Percentiles rank a stretch among this genome's conserved stretches.
These are phyloP conservation scores for Lordiphosa clarofinis DNA, from an alignment of 1,140 invertebrate genomes.

Conservation along the genomic window DNA sequence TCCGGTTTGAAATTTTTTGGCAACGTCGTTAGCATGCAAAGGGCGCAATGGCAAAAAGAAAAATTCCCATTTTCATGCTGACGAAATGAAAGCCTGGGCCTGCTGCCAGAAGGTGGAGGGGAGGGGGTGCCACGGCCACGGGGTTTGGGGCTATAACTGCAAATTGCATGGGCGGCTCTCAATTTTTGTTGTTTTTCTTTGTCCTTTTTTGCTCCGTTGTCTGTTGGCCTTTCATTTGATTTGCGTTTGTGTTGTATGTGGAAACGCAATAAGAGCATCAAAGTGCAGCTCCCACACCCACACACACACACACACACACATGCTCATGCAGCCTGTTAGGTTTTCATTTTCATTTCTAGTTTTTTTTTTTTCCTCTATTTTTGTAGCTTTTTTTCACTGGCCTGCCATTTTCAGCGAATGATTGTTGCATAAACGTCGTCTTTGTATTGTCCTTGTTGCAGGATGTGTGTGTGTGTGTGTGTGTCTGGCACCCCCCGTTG, in stretches of 20 bases:
- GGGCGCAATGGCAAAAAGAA: conserved; percentile 18
- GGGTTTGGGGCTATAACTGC: conserved; percentile 57
- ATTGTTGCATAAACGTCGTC: conserved; percentile 76
- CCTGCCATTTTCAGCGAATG: conserved; percentile 68
- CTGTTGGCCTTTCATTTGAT: conserved; percentile 72
- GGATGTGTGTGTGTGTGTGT: conserved; percentile 15
- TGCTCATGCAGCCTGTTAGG: conserved; percentile 35
- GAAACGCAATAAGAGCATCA: conserved; percentile 74
- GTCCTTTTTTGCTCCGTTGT: conserved; percentile 23
- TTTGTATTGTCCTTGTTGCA: conserved; percentile 66
- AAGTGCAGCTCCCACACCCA: conserved; percentile 52
- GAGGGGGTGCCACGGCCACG: neutral
- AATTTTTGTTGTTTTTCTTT: conserved; percentile 40
- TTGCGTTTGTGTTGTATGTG: conserved; percentile 45
- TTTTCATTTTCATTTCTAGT: conserved; percentile 53
- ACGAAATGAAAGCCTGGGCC: conserved; percentile 68
- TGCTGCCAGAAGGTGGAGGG: conserved; percentile 29
- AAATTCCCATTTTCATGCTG: conserved; percentile 63
- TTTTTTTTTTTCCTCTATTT: conserved; percentile 1
- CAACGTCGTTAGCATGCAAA: conserved; percentile 54
- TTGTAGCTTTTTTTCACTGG: conserved; percentile 26
- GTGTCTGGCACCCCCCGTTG: conserved; percentile 29
- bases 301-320: conserved; percentile 18
- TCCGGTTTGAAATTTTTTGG: conserved; percentile 66
- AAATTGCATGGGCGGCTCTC: conserved; percentile 75